Evolutionary conservation across 2,797 vertebrate genomes (phyloP), one percentile per base, ranked within the genome.

Genomic region (Notolepis coatsorum): DNA sequence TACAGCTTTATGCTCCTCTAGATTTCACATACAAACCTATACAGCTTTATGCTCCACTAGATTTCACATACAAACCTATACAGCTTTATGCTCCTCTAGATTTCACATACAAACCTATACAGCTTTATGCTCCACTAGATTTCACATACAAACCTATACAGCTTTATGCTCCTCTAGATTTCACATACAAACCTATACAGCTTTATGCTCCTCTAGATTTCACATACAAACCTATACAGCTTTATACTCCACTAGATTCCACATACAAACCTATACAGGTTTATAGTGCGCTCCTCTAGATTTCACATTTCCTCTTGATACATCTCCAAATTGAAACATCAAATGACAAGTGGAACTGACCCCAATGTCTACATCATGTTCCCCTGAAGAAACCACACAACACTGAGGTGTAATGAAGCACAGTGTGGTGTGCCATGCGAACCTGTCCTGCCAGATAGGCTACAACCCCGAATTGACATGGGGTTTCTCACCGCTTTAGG

Each of bases 381-480:
- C 70, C 56, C 37, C 73, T 70, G 61, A 71, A 75, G 74, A 71
- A 55, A 73, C 59, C 49, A 62, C 78, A 66, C 79, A 76, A 75
- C 48, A 48, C 65, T 67, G 74, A 58, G 61, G 70, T 78, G 72
- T 73, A 77, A 84, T 13, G 15, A 55, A 13, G 25, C 62, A 64
- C 30, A 48, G n/a, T n/a, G n/a, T 43, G 65, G 57, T 75, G 57
- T 75, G 79, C 79, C 75, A 77, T 77, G 76, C 64, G 74, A n/a
- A n/a, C n/a, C n/a, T n/a, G n/a, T n/a, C n/a, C n/a, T n/a, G n/a
- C n/a, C 68, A 78, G 59, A 84, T 68, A 75, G 65, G 83, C 43
- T 39, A 58, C 65, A 58, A 72, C 65, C 72, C 74, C 59, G 81
- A 81, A 81, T 83, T 84, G 55, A 68, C 57, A 66, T 66, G 62